Evolutionary conservation across 2,797 vertebrate genomes (phyloP), one percentile per base, ranked within the genome.

Genomic region (Heliangelus exortis): DNA sequence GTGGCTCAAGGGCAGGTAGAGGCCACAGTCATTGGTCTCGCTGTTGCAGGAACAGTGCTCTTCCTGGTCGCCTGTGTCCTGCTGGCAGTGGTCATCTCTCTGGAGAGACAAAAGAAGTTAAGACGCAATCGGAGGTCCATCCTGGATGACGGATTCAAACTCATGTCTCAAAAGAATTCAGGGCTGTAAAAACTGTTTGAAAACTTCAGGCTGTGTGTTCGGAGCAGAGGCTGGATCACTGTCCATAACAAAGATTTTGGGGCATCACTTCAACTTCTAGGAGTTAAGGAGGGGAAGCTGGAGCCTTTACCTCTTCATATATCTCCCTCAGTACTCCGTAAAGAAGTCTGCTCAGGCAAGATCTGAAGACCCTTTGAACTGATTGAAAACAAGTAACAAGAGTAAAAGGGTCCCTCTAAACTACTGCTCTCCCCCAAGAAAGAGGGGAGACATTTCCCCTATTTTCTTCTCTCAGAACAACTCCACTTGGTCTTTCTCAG

Each of bases 61-160:
- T 74, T 98, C 12, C 8, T 98, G 55, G 39, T 85, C 4, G 33
- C 67, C 89, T 57, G 93, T n/a, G 31, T 79, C 84, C 96, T 98
- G 45, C 67, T 97, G 81, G 97, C 94, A 66, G 36, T 93, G 31
- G 75, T 98, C 29, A 69, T 97, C 89, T 84, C 66, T 22, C 97
- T 98, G 0, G 89, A 96, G 95, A 96, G 82, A 34, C 98, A 98
- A 5, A 97, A 71, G 90, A 95, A 26, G 57, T 48, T 97, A 26
- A 95, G 97, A 6, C 97, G 97, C 67, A 98, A 98, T 74, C 96
- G 97, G 53, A 95, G 97, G 54, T 98, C 97, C 58, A 98, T 98
- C 51, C 92, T 98, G 89, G 98, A 98, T 58, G 98, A 98, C 0
- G 97, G 97, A 51, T 98, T 98, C 96, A 97, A 98, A 47, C 97